A percentile compares a stretch with the other conserved stretches of the same genome.
phyloP scores from a whole-genome alignment of 2,113 vertebrate species.

The Nanorana parkeri region DNA sequence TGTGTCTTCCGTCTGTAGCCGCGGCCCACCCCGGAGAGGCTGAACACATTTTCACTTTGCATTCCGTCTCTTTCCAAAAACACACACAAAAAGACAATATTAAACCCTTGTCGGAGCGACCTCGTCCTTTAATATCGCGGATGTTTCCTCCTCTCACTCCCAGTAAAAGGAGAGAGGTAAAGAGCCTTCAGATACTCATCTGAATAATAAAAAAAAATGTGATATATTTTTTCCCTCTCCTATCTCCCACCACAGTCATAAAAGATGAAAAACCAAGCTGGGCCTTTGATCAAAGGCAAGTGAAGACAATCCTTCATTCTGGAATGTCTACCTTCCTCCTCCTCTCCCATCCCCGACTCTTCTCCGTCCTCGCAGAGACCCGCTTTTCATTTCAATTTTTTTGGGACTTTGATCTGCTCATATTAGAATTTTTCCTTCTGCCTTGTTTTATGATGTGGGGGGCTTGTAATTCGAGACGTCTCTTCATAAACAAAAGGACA shows the following conservation, averaged over 20 bases:
- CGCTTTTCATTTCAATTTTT: slow-evolving; percentile 42
- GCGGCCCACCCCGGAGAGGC: slow-evolving; percentile 1
- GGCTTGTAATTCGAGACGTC: slow-evolving; percentile 44
- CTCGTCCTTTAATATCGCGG: slow-evolving; percentile 27
- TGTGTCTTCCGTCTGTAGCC: no score
- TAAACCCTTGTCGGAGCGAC: slow-evolving; percentile 7
- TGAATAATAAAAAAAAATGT: slow-evolving; percentile 57
- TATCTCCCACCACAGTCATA: slow-evolving; percentile 57
- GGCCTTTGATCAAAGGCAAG: slow-evolving; percentile 52
- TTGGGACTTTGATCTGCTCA: slow-evolving; percentile 50
- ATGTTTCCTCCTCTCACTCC: slow-evolving; percentile 38
- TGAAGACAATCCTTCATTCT: slow-evolving; percentile 56
- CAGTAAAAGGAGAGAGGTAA: slow-evolving; percentile 41
- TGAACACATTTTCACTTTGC: not conserved
- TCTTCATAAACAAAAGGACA: slow-evolving; percentile 32
- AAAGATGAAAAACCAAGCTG: slow-evolving; percentile 46
- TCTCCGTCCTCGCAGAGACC: slow-evolving; percentile 29
- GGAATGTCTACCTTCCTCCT: slow-evolving; percentile 53
- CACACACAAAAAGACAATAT: slow-evolving; percentile 6
- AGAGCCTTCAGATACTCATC: slow-evolving; percentile 43
- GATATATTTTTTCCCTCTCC: slow-evolving; percentile 49
- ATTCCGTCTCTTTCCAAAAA: slow-evolving; percentile 25
- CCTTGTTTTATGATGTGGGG: slow-evolving; percentile 39
- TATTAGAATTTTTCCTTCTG: slow-evolving; percentile 32
- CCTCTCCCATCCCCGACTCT: slow-evolving; percentile 18